These are phyloP conservation scores for Muscidifurax raptorellus DNA, from an alignment of 1,140 invertebrate genomes.

Conservation along the genomic window DNA sequence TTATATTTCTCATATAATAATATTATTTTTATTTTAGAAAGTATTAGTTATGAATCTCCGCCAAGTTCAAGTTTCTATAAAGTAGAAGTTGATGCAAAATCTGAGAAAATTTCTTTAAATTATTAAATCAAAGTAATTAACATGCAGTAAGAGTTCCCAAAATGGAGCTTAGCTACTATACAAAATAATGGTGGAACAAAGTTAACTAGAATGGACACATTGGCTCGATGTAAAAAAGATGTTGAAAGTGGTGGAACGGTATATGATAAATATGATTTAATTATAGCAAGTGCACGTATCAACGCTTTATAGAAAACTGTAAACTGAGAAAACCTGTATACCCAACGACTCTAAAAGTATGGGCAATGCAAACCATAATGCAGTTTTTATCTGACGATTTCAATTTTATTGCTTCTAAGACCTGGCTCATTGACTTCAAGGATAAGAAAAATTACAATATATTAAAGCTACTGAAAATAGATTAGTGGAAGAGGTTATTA, in stretches of 20 bases:
- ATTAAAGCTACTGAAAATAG: slow-evolving; percentile 6
- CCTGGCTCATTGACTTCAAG: slow-evolving; percentile 55
- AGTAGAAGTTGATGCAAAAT: background rate
- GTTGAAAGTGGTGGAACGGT: slow-evolving; percentile 49
- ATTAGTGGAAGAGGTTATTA: background rate
- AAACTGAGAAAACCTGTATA: slow-evolving; percentile 48
- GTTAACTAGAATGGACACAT: slow-evolving; percentile 46
- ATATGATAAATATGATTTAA: slow-evolving; percentile 50
- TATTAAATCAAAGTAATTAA: slow-evolving; percentile 55
- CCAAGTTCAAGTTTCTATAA: background rate
- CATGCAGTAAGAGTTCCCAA: slow-evolving; percentile 47
- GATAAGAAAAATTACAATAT: slow-evolving; percentile 10
- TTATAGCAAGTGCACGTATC: slow-evolving; percentile 46
- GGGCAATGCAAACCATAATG: slow-evolving; percentile 51
- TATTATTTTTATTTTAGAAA: background rate
- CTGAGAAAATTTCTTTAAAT: slow-evolving; percentile 38
- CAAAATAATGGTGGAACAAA: slow-evolving; percentile 38
- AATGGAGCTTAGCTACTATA: slow-evolving; percentile 43
- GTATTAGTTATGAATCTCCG: background rate
- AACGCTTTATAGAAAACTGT: slow-evolving; percentile 40
- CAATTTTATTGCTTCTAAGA: slow-evolving; percentile 52
- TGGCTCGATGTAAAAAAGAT: slow-evolving; percentile 6
- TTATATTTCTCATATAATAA: too few relatives aligned
- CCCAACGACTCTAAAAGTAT: slow-evolving; percentile 53
- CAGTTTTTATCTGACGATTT: slow-evolving; percentile 22